Conservation (phyloP, 2,113 vertebrate genomes). For the Bubo blakistoni region DNA sequence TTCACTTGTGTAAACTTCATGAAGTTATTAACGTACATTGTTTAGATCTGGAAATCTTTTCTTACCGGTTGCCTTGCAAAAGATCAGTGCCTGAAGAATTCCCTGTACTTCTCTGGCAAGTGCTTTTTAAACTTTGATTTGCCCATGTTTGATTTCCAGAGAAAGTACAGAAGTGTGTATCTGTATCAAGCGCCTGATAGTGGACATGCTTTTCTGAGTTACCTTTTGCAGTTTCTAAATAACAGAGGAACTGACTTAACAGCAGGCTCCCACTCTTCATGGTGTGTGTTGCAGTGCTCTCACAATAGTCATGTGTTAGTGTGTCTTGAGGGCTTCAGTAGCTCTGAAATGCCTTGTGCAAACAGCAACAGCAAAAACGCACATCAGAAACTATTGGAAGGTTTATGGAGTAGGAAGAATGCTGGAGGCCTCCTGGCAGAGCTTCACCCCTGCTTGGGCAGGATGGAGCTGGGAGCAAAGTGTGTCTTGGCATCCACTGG, state of each 20-base stretch:
- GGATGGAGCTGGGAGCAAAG: neutral
- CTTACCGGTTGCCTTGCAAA: neutral
- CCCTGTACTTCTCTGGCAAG: neutral
- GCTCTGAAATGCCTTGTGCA: neutral
- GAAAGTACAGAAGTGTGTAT: neutral
- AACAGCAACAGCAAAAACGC: neutral
- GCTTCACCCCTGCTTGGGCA: neutral
- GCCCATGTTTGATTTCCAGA: neutral
- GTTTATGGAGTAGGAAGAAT: neutral
- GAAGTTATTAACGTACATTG: neutral
- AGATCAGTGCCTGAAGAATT: neutral
- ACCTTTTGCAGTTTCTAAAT: neutral
- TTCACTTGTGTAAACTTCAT: neutral
- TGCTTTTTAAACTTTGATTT: neutral
- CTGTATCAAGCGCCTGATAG: neutral
- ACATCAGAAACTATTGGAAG: neutral
- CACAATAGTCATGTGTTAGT: neutral
- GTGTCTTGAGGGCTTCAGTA: neutral
- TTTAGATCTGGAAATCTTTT: neutral
- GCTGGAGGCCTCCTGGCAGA: neutral
- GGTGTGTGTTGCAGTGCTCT: neutral
- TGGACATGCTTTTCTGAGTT: neutral
- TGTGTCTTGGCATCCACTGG: neutral
- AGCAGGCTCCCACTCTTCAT: neutral
- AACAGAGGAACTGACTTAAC: neutral